Evolutionary conservation across 1,140 invertebrate species (phyloP).

Genomic region (Drosophila malerkotliana): DNA sequence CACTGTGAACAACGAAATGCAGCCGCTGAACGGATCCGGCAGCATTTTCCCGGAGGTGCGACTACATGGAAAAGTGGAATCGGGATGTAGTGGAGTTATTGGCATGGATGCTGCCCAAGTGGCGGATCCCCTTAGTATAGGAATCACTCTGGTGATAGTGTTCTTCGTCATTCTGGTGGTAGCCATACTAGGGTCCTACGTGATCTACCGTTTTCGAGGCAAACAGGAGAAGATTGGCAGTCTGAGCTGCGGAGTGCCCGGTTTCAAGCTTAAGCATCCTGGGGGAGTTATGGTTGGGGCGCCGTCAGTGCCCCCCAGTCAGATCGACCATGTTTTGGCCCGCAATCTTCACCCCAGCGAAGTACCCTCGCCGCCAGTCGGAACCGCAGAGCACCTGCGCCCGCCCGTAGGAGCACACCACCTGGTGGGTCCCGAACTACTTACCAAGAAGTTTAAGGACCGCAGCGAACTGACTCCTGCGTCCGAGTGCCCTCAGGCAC

Average conservation of each 20-base stretch:
- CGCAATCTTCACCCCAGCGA: slow-evolving; percentile 83
- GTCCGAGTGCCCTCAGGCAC: slow-evolving; percentile 85
- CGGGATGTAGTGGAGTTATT: slow-evolving; percentile 88
- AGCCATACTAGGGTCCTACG: slow-evolving; percentile 94
- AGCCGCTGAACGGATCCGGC: slow-evolving; percentile 94
- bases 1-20: slow-evolving; percentile 93
- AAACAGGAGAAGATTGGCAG: slow-evolving; percentile 91
- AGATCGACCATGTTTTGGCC: slow-evolving; percentile 85
- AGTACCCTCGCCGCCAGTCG: slow-evolving; percentile 75
- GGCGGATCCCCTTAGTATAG: slow-evolving; percentile 94
- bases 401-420: slow-evolving; percentile 84
- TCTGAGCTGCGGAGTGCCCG: slow-evolving; percentile 84
- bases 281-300: slow-evolving; percentile 85
- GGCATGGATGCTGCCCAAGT: slow-evolving; percentile 90
- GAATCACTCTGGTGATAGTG: slow-evolving; percentile 95
- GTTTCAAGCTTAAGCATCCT: slow-evolving; percentile 88
- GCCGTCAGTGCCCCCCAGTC: slow-evolving; percentile 85
- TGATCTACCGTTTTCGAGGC: slow-evolving; percentile 93
- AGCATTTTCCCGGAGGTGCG: slow-evolving; percentile 90
- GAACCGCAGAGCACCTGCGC: slow-evolving; percentile 42
- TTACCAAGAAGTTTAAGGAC: slow-evolving; percentile 95
- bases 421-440: slow-evolving; percentile 90
- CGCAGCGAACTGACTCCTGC: slow-evolving; percentile 87
- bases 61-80: slow-evolving; percentile 88
- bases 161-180: slow-evolving; percentile 96